Evolutionary conservation across 1,140 invertebrate genomes (phyloP), one percentile per base, ranked within the genome.

Genomic region (Stegodyphus dumicola): DNA sequence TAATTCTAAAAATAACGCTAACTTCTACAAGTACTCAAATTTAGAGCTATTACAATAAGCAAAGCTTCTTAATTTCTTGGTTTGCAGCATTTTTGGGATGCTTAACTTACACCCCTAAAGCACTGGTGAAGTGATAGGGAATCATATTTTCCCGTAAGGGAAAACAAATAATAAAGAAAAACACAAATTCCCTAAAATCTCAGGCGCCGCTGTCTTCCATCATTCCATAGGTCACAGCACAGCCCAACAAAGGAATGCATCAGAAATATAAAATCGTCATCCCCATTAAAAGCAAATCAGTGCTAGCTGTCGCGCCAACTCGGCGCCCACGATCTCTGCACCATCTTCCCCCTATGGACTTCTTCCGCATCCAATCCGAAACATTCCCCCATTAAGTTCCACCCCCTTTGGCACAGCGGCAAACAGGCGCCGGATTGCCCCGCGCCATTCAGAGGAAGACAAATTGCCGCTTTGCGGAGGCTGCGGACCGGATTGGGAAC

Each of bases 221-320:
- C 60, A 65, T 49, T 77, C 49, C 54, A 48, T 33, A 13, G 6
- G 18, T 33, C 11, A 52, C 17, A 60, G 75, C 54, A 11, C 75
- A 77, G n/a, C 60, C 56, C 48, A 60, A 60, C 56, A 60, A 60
- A 60, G 15, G 56, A 15, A 60, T 15, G 33, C 33, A 33, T 52
- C 11, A 71, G 15, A 65, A 54, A 77, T 54, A 71, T 52, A 71
- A 71, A 74, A 74, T 53, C 17, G 52, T 56, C 64, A 52, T 48
- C 17, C 13, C 76, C 76, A 78, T 78, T 78, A 78, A 78, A 78
- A 78, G 7, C 48, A 67, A 78, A 78, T 78, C 64, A 78, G 64
- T 7, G 64, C 33, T 74, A 17, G 52, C 33, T 49, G 76, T 67
- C 76, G 51, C 76, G 76, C 48, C 76, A 51, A 15, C 51, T 18